Percentiles rank a stretch among this genome's conserved stretches.
Conservation (phyloP, 64 coral and sea anemone genomes). For the Porites lutea region DNA sequence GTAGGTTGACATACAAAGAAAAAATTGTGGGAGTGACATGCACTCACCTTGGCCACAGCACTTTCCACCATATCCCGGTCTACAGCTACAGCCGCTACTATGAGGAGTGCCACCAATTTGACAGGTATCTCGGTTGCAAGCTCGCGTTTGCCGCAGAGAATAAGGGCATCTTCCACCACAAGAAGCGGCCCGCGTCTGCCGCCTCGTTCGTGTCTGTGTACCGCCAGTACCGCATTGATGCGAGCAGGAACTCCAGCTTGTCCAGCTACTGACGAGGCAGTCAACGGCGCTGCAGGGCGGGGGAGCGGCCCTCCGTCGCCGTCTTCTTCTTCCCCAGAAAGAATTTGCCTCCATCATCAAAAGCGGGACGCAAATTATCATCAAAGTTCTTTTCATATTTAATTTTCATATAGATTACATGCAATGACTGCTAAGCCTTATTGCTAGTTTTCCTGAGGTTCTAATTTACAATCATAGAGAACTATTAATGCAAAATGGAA, state of each 20-base stretch:
- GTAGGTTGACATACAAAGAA: too few species aligned
- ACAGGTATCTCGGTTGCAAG: slow-evolving; percentile 72
- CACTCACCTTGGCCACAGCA: slow-evolving; percentile 81
- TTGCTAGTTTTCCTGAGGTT: too few species aligned
- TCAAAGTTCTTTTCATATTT: too few species aligned
- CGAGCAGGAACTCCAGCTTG: slow-evolving; percentile 62
- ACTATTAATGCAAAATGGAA: too few species aligned
- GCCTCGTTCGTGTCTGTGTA: slow-evolving; percentile 34
- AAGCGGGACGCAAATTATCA: too few species aligned
- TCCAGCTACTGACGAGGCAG: slow-evolving; percentile 56
- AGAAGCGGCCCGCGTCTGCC: background rate
- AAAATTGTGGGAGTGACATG: too few species aligned
- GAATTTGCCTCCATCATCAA: too few species aligned
- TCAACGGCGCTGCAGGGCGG: background rate
- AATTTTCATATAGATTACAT: too few species aligned
- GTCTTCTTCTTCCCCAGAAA: slow-evolving; percentile 36
- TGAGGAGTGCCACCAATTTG: slow-evolving; percentile 75
- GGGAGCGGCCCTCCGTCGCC: slow-evolving; percentile 27
- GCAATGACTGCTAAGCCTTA: too few species aligned
- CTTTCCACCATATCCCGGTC: slow-evolving; percentile 49
- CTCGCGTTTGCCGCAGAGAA: background rate
- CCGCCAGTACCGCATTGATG: slow-evolving; percentile 73
- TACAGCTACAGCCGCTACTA: slow-evolving; percentile 56
- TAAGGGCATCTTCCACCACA: slow-evolving; percentile 23
- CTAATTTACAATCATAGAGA: too few species aligned